Evolutionary conservation across 2,113 vertebrate species (phyloP), one percentile per base, ranked within the genome.

Genomic region (Limanda limanda): DNA sequence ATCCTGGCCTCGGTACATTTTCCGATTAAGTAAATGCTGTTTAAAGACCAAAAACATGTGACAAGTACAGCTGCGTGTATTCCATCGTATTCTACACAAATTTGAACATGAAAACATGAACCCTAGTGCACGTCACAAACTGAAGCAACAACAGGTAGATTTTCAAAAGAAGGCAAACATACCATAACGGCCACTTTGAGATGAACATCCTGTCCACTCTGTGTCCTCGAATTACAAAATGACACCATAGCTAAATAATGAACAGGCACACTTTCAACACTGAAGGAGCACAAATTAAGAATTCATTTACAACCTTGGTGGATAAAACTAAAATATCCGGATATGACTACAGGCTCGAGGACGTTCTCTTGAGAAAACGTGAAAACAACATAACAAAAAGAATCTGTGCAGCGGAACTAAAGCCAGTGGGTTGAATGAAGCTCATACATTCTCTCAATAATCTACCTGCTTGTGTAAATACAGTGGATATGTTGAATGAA

Each of bases 101-200:
- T 74, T 64, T 66, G 76, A 54, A 88, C 79, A 78, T 86, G 75
- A 90, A 84, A 86, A 86, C 83, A 89, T 84, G 78, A 91, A 87
- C 40, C 71, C 81, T 87, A 86, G 88, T 82, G 87, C 87, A 92
- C 86, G 72, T 87, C 77, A 86, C 84, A 76, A 85, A 88, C 81
- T 76, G 81, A 91, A 89, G 78, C 68, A 72, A 63, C 45, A 57
- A 89, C 89, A 89, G 84, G 85, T 84, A 81, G 88, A 84, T 86
- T 84, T 81, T 77, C n/a, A 79, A 83, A 86, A 86, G 72, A 88
- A 88, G 81, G 81, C 54, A 74, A 80, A 79, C 77, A 67, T 68
- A 76, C 84, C 18, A 60, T 62, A 63, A 84, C 54, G 54, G 79
- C 82, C 82, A 80, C 71, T 67, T 75, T 68, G 60, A 76, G 60